Evolutionary conservation across 2,797 vertebrate genomes (phyloP).

Genomic region (Schizothorax lantsangensis): DNA sequence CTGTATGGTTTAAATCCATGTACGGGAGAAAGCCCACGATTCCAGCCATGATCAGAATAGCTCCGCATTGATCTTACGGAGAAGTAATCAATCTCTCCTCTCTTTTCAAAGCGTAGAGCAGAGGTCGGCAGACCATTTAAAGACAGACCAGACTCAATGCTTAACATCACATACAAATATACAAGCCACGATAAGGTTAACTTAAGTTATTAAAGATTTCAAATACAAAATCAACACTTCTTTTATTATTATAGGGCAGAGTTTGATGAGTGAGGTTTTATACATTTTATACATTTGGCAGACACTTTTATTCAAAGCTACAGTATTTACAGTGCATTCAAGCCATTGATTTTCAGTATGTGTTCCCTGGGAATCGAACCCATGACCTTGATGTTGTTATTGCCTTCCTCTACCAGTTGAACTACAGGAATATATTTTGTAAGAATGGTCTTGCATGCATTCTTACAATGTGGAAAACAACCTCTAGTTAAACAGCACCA

Average conservation of each 20-base stretch:
- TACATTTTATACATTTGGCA: not conserved
- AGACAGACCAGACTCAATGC: constrained; percentile 21
- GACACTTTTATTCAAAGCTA: not conserved
- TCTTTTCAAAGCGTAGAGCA: constrained; percentile 41
- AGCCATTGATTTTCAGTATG: not conserved
- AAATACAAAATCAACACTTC: not conserved
- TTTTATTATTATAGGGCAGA: not conserved
- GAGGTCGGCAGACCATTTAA: constrained; percentile 36
- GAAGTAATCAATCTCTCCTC: constrained; percentile 49
- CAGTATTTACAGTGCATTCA: not conserved
- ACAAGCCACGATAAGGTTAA: not conserved
- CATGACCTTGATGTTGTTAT: not conserved
- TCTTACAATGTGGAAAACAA: not conserved
- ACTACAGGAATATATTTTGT: not conserved
- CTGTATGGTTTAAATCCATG: constrained; percentile 45
- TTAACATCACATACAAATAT: constrained; percentile 28
- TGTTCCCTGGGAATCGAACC: not conserved
- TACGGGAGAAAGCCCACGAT: constrained; percentile 63
- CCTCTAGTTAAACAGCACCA: not conserved
- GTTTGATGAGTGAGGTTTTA: not conserved
- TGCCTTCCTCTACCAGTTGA: constrained; percentile 10
- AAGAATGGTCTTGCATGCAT: not conserved
- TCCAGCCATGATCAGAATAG: constrained; percentile 77
- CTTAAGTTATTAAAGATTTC: not conserved
- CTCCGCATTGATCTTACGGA: constrained; percentile 70